Evolutionary conservation across 2,888 invertebrate genomes (phyloP).

Genomic region (Acanthosoma haemorrhoidale): DNA sequence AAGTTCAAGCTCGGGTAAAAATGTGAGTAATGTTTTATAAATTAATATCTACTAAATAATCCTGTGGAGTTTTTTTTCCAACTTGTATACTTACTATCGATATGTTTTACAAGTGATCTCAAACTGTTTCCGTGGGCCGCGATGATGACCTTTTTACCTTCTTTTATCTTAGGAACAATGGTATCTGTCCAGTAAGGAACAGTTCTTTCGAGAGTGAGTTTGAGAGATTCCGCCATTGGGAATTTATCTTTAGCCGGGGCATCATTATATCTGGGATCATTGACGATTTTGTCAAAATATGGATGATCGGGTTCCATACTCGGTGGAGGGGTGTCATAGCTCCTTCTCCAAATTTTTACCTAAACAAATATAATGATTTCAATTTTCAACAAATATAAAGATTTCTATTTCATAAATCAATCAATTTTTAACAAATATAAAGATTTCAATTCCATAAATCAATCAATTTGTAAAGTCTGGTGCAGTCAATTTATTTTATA

Average conservation of each 20-base stretch:
- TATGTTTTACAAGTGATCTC: constrained; percentile 77
- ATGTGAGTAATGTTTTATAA: too few species aligned
- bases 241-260: constrained; percentile 66
- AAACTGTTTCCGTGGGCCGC: constrained; percentile 84
- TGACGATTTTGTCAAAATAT: constrained; percentile 68
- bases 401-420: too few species aligned
- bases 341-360: constrained; percentile 81
- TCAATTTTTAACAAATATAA: too few species aligned
- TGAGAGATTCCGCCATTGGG: constrained; percentile 76
- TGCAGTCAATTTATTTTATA: too few species aligned
- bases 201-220: constrained; percentile 73
- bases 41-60: too few species aligned
- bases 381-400: too few species aligned
- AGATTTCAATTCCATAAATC: too few species aligned
- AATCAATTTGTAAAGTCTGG: too few species aligned
- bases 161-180: constrained; percentile 76
- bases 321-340: constrained; percentile 76
- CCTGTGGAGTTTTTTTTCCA: too few species aligned
- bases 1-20: too few species aligned
- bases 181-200: constrained; percentile 81
- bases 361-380: constrained; percentile 41
- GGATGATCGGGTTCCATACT: constrained; percentile 69
- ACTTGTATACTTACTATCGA: constrained; percentile 68
- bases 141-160: constrained; percentile 70
- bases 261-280: constrained; percentile 68